phyloP scores from a whole-genome alignment of 2,797 vertebrate species.

The Erethizon dorsatum region DNA sequence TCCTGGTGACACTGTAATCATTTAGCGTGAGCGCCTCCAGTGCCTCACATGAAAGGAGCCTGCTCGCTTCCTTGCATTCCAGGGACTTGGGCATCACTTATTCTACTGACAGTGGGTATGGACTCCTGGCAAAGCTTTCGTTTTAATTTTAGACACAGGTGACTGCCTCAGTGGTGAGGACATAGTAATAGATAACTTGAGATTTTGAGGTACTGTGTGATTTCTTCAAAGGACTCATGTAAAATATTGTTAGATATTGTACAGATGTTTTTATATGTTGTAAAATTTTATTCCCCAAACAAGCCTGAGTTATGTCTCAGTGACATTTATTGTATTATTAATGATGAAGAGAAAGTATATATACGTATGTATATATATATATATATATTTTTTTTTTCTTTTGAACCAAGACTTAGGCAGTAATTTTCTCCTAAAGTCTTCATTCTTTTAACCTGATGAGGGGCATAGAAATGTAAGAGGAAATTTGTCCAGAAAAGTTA shows the following conservation, averaged over 20 bases:
- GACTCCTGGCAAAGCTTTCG: slow-evolving; percentile 33
- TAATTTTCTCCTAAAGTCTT: background rate
- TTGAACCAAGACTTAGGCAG: background rate
- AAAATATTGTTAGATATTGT: background rate
- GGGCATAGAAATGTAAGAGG: background rate
- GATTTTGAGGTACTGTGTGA: background rate
- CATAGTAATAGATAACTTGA: background rate
- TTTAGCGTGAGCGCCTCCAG: slow-evolving; percentile 23
- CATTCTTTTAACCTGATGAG: background rate
- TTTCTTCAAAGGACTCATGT: background rate
- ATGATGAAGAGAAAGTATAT: background rate
- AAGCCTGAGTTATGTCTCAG: background rate
- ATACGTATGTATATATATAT: background rate
- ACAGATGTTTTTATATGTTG: background rate
- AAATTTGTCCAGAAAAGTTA: background rate
- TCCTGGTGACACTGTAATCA: background rate
- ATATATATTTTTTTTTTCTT: background rate
- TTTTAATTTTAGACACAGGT: slow-evolving; percentile 70
- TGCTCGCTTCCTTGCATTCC: background rate
- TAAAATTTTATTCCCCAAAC: background rate
- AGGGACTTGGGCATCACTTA: background rate
- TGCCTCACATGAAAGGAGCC: background rate
- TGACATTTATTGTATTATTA: background rate
- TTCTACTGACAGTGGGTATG: background rate
- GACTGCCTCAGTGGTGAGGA: slow-evolving; percentile 37